Base-by-base conservation (phyloP, 2,888 invertebrate species). In the Eupsilia transversa region DNA sequence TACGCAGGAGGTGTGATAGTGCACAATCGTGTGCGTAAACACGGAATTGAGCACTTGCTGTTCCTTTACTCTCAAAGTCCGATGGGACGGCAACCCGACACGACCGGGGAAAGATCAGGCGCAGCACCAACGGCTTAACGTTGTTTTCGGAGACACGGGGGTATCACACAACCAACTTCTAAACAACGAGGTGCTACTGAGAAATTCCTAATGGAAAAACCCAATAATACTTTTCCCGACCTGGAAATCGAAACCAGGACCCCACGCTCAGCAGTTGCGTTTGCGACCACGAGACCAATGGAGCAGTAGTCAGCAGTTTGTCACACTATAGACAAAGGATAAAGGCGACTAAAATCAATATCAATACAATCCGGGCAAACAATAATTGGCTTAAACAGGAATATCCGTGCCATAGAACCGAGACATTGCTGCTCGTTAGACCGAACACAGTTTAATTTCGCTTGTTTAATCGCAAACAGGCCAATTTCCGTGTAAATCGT, bases 361-460 rank as follows among this genome's bases (percentile, higher is more conserved):
- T 23, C 23, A 49, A 59, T 41, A 41, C 33, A 49, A 9, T 60
- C 33, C 52, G 46, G 4, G 38, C 41, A 60, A 74, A 65, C 76
- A 82, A 84, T 86, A 83, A 82, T 82, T 84, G 74, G 61, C 71
- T 61, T 65, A 79, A 79, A 75, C 59, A 64, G 74, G 64, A 76
- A 81, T 78, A 84, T 77, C 72, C 82, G 73, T 76, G 49, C 75
- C 79, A 82, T 85, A 86, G 79, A 85, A 85, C 77, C 63, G 80
- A 89, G 89, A 91, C 90, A 92, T 92, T 90, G 90, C 87, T 89
- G 92, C 90, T 92, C 93, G 91, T 93, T 94, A 93, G 90, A 92
- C 89, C 88, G 92, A 91, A 92, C 92, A 93, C 94, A 91, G 93
- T 94, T 94, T 93, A 93, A 94, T 94, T 94, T 93, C 89, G 91